Conservation (phyloP, 2,888 invertebrate genomes). For the Macroteleia sp. region DNA sequence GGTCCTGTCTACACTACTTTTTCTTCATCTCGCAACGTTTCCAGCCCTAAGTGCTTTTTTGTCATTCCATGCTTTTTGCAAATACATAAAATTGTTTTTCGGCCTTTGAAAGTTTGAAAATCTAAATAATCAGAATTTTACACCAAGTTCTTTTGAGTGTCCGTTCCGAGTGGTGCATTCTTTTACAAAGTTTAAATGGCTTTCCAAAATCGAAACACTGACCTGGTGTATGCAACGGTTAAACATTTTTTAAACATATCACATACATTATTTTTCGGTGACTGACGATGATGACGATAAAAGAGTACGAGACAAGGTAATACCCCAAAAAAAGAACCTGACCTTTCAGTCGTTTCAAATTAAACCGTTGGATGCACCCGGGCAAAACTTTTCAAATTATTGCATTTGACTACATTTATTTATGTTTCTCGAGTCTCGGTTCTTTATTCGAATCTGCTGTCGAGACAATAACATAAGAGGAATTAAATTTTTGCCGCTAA, state of each 20-base stretch:
- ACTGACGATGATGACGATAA: slow-evolving; percentile 3
- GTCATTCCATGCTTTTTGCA: too few species aligned
- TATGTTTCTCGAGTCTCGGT: neutral
- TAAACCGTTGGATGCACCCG: too few species aligned
- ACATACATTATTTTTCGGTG: slow-evolving; percentile 42
- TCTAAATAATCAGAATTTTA: slow-evolving; percentile 30
- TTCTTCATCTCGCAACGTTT: slow-evolving; percentile 45
- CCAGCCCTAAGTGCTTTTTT: too few species aligned
- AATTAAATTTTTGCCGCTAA: too few species aligned
- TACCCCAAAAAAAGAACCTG: too few species aligned
- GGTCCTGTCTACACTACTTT: slow-evolving; percentile 10
- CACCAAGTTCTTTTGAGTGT: slow-evolving; percentile 31
- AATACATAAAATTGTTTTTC: too few species aligned
- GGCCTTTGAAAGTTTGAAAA: slow-evolving; percentile 26
- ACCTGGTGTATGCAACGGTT: slow-evolving; percentile 2
- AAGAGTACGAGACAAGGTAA: too few species aligned
- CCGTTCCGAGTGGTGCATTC: slow-evolving; percentile 39
- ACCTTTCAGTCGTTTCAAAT: neutral
- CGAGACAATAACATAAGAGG: slow-evolving; percentile 6
- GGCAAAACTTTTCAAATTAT: too few species aligned
- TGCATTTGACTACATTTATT: too few species aligned
- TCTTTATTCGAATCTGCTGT: slow-evolving; percentile 15
- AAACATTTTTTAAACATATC: slow-evolving; percentile 51
- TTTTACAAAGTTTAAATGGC: slow-evolving; percentile 32
- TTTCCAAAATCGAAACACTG: slow-evolving; percentile 29